Evolutionary conservation across 2,888 invertebrate species (phyloP).

Genomic region (Oligia latruncula): DNA sequence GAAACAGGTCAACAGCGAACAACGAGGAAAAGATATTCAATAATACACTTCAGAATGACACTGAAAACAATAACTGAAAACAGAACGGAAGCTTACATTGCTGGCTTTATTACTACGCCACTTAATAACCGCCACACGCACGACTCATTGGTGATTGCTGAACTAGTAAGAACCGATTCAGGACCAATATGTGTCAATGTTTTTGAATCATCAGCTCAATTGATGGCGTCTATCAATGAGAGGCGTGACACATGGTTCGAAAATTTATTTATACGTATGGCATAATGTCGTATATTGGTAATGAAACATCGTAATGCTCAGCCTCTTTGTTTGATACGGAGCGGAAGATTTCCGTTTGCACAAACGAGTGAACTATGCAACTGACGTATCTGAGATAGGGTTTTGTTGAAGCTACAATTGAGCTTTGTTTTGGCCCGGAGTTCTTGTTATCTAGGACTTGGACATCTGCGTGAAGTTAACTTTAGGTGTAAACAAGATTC

Average conservation of each 20-base stretch:
- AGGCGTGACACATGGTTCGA: conserved; percentile 65
- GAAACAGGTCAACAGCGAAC: not conserved
- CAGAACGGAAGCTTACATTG: conserved; percentile 46
- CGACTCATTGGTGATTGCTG: conserved; percentile 33
- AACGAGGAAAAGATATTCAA: conserved; percentile 27
- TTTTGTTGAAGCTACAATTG: not conserved
- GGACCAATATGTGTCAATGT: conserved; percentile 74
- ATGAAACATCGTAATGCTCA: conserved; percentile 35
- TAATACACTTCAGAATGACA: conserved; percentile 20
- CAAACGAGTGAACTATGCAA: conserved; percentile 5
- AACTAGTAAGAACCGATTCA: conserved; percentile 69
- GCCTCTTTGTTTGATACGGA: conserved; percentile 47
- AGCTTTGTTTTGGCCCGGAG: not conserved
- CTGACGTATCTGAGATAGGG: not conserved
- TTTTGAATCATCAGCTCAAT: conserved; percentile 83
- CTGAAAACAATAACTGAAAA: conserved; percentile 46
- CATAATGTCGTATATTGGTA: conserved; percentile 35
- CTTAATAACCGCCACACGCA: conserved; percentile 11
- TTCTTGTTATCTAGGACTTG: not conserved
- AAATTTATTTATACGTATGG: conserved; percentile 53
- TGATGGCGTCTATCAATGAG: conserved; percentile 72
- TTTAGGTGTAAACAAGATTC: not conserved
- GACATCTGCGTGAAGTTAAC: not conserved
- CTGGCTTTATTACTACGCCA: conserved; percentile 30
- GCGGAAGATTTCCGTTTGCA: conserved; percentile 26